Conservation (phyloP, 1,140 invertebrate genomes). For the Zaprionus ghesquierei region DNA sequence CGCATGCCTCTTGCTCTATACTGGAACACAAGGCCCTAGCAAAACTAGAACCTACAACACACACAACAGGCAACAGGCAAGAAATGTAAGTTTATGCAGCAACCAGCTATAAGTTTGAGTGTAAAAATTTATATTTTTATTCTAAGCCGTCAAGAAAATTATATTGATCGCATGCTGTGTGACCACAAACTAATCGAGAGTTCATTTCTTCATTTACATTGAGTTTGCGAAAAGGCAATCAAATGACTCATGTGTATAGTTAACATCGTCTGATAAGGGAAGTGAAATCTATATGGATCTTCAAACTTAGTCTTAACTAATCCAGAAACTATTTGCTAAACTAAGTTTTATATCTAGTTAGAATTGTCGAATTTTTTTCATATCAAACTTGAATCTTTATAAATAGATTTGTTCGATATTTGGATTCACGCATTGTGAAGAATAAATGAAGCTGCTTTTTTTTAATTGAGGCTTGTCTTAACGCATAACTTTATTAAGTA, state of each 20-base stretch:
- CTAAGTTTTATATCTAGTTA: not conserved
- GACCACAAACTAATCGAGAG: constrained; percentile 18
- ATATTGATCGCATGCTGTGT: constrained; percentile 36
- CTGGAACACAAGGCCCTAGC: constrained; percentile 16
- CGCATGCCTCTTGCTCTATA: constrained; percentile 23
- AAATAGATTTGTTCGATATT: too few species aligned
- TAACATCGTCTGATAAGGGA: not conserved
- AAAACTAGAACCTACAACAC: constrained; percentile 10
- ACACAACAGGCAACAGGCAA: constrained; percentile 25
- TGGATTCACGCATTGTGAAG: not conserved
- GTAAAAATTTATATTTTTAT: constrained; percentile 55
- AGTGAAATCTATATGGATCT: not conserved
- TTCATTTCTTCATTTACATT: constrained; percentile 38
- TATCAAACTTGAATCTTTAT: not conserved
- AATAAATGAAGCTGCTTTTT: not conserved
- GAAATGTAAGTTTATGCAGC: constrained; percentile 50
- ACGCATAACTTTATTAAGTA: not conserved
- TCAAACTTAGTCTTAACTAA: not conserved
- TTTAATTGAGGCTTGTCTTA: too few species aligned
- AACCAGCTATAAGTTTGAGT: constrained; percentile 51
- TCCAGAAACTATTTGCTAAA: not conserved
- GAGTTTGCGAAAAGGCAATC: not conserved
- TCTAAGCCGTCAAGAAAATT: constrained; percentile 35
- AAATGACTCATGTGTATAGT: not conserved
- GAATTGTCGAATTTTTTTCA: not conserved